Evolutionary conservation across 2,797 vertebrate genomes (phyloP).

Genomic region (Sebastiscus tertius): DNA sequence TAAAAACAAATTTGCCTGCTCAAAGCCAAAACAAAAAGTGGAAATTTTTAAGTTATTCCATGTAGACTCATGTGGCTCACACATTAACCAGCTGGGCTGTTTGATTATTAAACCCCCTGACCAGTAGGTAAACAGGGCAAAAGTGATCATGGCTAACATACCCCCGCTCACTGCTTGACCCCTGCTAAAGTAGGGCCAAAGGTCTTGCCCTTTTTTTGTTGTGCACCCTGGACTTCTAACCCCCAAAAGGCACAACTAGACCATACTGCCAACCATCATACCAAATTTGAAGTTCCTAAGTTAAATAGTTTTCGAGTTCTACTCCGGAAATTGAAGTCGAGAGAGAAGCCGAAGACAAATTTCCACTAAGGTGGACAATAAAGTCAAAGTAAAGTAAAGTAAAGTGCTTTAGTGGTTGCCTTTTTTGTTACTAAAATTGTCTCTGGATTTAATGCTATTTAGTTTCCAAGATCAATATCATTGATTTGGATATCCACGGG

Average conservation of each 20-base stretch:
- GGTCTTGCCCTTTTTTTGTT: too few relatives aligned
- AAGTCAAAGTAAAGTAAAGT: too few relatives aligned
- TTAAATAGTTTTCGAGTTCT: too few relatives aligned
- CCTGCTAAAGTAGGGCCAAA: too few relatives aligned
- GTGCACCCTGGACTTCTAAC: rapidly evolving
- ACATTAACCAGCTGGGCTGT: slow-evolving; percentile 10
- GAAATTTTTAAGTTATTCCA: not conserved
- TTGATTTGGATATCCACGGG: not conserved
- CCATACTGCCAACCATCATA: too few relatives aligned
- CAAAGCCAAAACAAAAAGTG: slow-evolving; percentile 7
- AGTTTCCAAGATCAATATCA: slow-evolving; percentile 9
- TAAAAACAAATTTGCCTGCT: not conserved
- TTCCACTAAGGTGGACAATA: too few relatives aligned
- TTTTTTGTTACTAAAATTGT: not conserved
- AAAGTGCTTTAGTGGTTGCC: not conserved
- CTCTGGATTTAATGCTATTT: not conserved
- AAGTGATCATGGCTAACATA: too few relatives aligned
- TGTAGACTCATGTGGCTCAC: not conserved
- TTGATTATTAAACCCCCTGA: not conserved
- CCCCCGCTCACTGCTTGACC: too few relatives aligned
- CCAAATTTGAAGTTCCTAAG: too few relatives aligned
- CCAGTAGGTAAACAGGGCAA: not conserved
- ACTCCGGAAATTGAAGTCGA: too few relatives aligned
- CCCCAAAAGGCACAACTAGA: too few relatives aligned
- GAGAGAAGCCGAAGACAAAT: too few relatives aligned